Evolutionary conservation across 1,140 invertebrate genomes (phyloP).

Genomic region (Mercenaria mercenaria): DNA sequence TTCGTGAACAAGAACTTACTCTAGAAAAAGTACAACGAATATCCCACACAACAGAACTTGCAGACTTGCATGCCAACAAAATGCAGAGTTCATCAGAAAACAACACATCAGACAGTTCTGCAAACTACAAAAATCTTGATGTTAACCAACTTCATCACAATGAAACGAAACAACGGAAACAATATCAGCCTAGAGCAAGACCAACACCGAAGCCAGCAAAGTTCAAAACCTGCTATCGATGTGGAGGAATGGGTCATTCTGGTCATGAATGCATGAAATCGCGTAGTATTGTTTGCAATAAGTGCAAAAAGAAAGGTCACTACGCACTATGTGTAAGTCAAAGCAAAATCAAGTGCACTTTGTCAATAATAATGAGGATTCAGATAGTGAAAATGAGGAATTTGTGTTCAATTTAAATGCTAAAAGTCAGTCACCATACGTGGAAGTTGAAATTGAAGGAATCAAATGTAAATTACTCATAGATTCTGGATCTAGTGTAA

Average conservation of each 20-base stretch:
- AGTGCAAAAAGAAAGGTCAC: neutral
- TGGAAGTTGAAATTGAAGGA: neutral
- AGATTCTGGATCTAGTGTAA: neutral
- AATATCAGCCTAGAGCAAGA: neutral
- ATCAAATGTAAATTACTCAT: neutral
- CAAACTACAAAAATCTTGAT: neutral
- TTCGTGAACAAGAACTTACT: neutral
- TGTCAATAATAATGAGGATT: neutral
- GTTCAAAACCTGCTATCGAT: conserved; percentile 9
- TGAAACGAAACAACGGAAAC: neutral
- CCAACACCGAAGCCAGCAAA: neutral
- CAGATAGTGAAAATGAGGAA: neutral
- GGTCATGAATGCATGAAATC: conserved; percentile 11
- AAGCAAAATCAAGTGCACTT: neutral
- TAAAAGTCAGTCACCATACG: neutral
- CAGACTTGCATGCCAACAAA: neutral
- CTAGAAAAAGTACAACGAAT: conserved; percentile 6
- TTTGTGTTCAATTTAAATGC: neutral
- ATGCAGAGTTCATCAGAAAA: neutral
- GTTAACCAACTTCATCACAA: neutral
- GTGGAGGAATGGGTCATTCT: neutral
- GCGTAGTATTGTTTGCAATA: neutral
- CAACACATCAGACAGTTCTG: neutral
- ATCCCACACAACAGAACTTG: neutral
- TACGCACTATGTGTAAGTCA: neutral